Conservation (phyloP, 2,113 vertebrate genomes). For the Boulengeromyrus knoepffleri region DNA sequence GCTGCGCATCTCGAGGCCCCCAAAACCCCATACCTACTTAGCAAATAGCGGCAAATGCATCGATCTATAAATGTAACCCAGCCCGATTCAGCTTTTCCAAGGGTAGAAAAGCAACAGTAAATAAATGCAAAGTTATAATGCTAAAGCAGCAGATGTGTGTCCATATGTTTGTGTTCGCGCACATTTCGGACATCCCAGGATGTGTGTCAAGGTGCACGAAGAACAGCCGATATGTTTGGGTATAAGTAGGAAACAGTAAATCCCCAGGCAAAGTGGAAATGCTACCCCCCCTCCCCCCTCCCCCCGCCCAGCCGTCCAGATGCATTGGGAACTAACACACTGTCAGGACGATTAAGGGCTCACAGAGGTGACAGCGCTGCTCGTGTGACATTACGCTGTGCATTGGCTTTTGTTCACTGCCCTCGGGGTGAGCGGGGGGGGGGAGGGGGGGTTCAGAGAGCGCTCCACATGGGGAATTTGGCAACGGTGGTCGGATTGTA, state of each 20-base stretch:
- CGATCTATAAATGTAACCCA: neutral
- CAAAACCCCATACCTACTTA: neutral
- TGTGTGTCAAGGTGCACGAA: neutral
- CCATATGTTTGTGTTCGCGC: neutral
- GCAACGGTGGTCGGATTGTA: neutral
- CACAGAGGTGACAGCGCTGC: neutral
- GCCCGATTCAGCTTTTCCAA: neutral
- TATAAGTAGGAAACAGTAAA: neutral
- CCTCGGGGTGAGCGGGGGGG: neutral
- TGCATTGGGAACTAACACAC: neutral
- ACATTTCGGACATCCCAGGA: neutral
- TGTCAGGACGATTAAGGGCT: neutral
- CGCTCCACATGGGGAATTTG: neutral
- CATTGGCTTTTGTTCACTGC: neutral
- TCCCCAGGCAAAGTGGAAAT: neutral
- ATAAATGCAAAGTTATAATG: neutral
- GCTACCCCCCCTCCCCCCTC: neutral
- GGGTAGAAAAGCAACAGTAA: neutral
- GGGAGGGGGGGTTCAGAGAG: neutral
- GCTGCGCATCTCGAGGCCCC: neutral
- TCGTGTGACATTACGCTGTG: neutral
- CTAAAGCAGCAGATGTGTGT: neutral
- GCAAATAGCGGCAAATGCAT: neutral
- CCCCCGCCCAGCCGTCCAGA: neutral
- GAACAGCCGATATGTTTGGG: neutral